These are phyloP conservation scores for Umimayanthus chanpuru DNA, from an alignment of 92 coral and sea anemone genomes.

Conservation along the genomic window DNA sequence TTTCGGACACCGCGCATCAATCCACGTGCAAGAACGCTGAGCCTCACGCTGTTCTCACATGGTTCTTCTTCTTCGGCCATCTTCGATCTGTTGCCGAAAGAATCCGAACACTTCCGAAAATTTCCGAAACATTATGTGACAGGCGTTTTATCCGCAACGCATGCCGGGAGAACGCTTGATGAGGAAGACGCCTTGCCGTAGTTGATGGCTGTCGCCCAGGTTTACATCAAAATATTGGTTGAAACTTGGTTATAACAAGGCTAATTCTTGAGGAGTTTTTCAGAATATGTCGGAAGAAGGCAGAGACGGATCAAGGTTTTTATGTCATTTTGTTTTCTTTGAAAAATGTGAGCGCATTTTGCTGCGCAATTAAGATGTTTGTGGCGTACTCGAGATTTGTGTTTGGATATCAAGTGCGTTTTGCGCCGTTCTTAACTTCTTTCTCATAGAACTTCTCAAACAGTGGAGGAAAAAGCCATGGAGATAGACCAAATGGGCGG, in stretches of 20 bases:
- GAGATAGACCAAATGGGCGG: not conserved
- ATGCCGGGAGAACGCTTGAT: constrained; percentile 49
- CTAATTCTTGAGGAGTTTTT: not conserved
- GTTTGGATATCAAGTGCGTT: not conserved
- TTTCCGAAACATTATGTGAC: constrained; percentile 42
- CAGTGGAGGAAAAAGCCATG: not conserved
- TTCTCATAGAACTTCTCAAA: not conserved
- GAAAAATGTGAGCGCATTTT: not conserved
- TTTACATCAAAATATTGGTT: not conserved
- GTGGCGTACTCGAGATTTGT: not conserved
- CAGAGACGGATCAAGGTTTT: not conserved
- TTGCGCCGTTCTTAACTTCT: no score
- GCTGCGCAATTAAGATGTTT: constrained; percentile 4
- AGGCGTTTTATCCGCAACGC: constrained; percentile 58
- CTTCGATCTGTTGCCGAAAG: not conserved
- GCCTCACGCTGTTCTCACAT: not conserved
- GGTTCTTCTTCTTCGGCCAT: not conserved
- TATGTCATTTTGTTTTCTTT: not conserved
- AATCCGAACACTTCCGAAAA: not conserved
- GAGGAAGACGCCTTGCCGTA: constrained; percentile 70
- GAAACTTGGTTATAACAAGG: constrained; percentile 17
- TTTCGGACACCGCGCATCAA: not conserved
- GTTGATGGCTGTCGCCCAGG: constrained; percentile 19
- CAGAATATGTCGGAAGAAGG: not conserved
- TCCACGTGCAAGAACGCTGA: constrained; percentile 22